Evolutionary conservation across 2,888 invertebrate species (phyloP).

Genomic region (Ormia ochracea): DNA sequence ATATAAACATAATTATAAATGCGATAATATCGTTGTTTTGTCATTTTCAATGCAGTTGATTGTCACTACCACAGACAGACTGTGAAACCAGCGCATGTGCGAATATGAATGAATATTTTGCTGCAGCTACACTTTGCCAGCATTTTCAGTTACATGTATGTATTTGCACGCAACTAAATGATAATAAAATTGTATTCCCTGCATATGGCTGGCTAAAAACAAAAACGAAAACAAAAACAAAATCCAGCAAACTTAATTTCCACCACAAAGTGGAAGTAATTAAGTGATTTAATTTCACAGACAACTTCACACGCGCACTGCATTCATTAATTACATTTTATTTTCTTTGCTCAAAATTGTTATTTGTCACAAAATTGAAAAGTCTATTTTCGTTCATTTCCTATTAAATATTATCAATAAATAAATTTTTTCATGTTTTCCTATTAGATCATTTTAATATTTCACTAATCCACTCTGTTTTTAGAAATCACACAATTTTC

Average conservation of each 20-base stretch:
- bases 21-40: conserved; percentile 39
- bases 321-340: conserved; percentile 26
- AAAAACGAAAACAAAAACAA: no score
- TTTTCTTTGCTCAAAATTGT: not conserved
- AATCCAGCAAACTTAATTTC: not conserved
- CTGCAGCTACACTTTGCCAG: conserved; percentile 10
- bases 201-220: no score
- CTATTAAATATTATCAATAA: not conserved
- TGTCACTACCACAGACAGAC: conserved; percentile 32
- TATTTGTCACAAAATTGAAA: not conserved
- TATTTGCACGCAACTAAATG: conserved; percentile 45
- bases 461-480: no score
- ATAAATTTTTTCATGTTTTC: conserved; percentile 13
- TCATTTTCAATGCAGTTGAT: not conserved
- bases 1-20: conserved; percentile 53
- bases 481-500: conserved; percentile 6
- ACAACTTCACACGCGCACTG: conserved; percentile 2
- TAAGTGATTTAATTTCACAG: conserved; percentile 4
- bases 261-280: conserved; percentile 31
- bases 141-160: not conserved
- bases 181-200: conserved; percentile 48
- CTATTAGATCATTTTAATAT: conserved; percentile 38
- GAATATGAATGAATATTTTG: not conserved
- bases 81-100: no score
- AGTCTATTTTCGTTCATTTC: no score